These are phyloP conservation scores for Agelas oroides DNA, from an alignment of 37 sponge, comb jelly and placozoan genomes.

Conservation along the genomic window DNA sequence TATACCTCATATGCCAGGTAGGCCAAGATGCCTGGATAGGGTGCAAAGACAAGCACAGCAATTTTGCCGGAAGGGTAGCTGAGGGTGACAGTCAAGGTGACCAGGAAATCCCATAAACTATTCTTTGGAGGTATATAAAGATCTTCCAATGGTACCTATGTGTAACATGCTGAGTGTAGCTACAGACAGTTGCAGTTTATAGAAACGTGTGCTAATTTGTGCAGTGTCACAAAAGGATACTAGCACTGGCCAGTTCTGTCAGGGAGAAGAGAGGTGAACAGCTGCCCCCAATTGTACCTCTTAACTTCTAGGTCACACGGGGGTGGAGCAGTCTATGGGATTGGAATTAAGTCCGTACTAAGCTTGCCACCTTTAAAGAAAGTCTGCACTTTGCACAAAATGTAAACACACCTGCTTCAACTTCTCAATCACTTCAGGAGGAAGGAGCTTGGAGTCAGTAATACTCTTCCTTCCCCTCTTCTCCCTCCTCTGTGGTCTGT, in stretches of 20 bases:
- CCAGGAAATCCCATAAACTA: no score
- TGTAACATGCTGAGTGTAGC: not conserved
- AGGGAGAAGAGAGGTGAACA: conserved; percentile 24
- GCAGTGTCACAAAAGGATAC: conserved; percentile 37
- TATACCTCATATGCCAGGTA: conserved; percentile 45
- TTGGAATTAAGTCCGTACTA: no score
- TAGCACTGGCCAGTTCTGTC: conserved; percentile 52
- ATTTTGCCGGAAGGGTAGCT: conserved; percentile 65
- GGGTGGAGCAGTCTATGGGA: not conserved
- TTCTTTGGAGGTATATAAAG: no score
- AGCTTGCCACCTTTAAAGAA: no score
- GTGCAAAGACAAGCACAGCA: conserved; percentile 33
- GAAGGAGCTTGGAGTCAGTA: not conserved
- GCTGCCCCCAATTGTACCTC: not conserved
- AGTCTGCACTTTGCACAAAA: not conserved
- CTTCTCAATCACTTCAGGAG: conserved; percentile 5
- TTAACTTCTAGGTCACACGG: conserved; percentile 9
- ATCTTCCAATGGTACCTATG: conserved; percentile 68
- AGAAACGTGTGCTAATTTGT: no score
- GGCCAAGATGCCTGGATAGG: conserved; percentile 28
- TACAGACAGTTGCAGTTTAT: not conserved
- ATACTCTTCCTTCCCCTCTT: not conserved
- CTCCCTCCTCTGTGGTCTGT: not conserved
- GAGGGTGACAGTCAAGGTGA: no score
- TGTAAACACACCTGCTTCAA: not conserved